phyloP scores from a whole-genome alignment of 2,888 invertebrate genomes.

The Mycalesis mineus region DNA sequence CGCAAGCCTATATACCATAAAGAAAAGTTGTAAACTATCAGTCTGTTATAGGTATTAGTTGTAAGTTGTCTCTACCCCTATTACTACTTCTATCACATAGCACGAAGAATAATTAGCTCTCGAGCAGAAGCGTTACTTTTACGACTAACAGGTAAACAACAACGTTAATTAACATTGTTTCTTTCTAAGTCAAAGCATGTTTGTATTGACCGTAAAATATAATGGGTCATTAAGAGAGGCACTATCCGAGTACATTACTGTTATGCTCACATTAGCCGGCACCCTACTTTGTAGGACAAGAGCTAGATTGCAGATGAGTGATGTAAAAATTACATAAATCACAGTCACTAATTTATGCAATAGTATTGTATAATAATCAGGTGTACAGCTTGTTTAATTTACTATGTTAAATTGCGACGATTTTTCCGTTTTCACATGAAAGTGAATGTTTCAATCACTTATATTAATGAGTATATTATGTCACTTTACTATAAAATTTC shows the following conservation, averaged over 20 bases:
- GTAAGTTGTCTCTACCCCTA: neutral
- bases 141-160: neutral
- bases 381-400: too few relatives aligned
- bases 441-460: too few relatives aligned
- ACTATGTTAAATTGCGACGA: too few relatives aligned
- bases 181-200: slow-evolving; percentile 21
- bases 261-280: slow-evolving; percentile 48
- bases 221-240: slow-evolving; percentile 51
- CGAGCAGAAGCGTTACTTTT: neutral
- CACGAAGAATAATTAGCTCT: neutral
- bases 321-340: neutral
- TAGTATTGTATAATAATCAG: too few relatives aligned
- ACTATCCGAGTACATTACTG: slow-evolving; percentile 41
- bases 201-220: slow-evolving; percentile 36
- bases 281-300: slow-evolving; percentile 20
- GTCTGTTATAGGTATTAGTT: too few relatives aligned
- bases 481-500: too few relatives aligned
- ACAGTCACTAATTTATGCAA: too few relatives aligned
- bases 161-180: slow-evolving; percentile 6
- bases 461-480: too few relatives aligned
- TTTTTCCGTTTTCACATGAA: too few relatives aligned
- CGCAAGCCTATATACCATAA: too few relatives aligned
- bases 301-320: neutral
- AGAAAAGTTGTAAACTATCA: too few relatives aligned
- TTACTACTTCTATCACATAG: neutral